Percentiles rank a stretch among this genome's conserved stretches.
Evolutionary conservation across 2,888 invertebrate genomes (phyloP).

Genomic region (Cacoxenus indagator): DNA sequence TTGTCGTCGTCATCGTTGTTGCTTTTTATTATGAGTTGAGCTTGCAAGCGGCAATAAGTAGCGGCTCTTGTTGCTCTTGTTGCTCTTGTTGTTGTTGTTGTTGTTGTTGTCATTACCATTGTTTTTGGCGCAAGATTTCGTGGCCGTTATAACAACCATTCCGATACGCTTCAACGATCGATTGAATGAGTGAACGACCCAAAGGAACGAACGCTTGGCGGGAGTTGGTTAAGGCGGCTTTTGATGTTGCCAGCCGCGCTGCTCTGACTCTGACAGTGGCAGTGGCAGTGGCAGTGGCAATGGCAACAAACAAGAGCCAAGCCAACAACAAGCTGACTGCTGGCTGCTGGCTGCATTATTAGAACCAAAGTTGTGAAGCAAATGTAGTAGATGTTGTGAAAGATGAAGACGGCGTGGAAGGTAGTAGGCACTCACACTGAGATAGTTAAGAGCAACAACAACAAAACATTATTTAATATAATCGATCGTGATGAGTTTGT

Average conservation of each 20-base stretch:
- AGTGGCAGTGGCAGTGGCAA: slow-evolving; percentile 20
- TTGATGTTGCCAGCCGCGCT: slow-evolving; percentile 6
- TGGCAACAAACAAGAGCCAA: slow-evolving; percentile 1
- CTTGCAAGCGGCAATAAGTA: slow-evolving; percentile 10
- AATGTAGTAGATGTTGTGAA: neutral
- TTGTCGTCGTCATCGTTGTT: neutral
- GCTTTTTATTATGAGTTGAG: neutral
- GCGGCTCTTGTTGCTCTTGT: slow-evolving; percentile 24
- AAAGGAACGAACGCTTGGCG: neutral
- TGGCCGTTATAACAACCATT: slow-evolving; percentile 44
- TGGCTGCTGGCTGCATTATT: too few relatives aligned
- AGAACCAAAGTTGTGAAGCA: slow-evolving; percentile 29
- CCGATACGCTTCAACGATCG: slow-evolving; percentile 39
- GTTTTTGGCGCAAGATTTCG: slow-evolving; percentile 39
- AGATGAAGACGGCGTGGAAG: neutral
- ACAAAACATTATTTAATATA: slow-evolving; percentile 42
- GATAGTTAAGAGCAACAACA: neutral
- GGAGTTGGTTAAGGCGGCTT: neutral
- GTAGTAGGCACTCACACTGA: neutral
- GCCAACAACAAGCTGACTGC: too few relatives aligned
- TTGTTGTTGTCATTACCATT: slow-evolving; percentile 33
- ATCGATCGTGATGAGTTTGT: slow-evolving; percentile 50
- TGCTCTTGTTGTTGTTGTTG: slow-evolving; percentile 20
- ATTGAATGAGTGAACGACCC: neutral
- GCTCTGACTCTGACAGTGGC: too few relatives aligned